Base-by-base conservation (phyloP, 2,113 vertebrate species). In the Nestor notabilis region DNA sequence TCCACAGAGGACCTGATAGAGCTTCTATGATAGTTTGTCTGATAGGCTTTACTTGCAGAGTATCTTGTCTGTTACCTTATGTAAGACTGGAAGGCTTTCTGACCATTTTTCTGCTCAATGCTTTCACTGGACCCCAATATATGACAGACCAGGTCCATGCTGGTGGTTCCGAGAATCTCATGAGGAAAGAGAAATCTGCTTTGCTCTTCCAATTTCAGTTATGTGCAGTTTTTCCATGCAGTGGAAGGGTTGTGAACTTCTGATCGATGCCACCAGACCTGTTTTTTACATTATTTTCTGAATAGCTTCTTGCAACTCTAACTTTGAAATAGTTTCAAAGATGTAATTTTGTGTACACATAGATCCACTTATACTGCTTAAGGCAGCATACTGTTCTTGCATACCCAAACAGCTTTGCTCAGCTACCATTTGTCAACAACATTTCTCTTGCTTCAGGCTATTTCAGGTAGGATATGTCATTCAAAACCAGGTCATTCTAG, bases 311-410 rank as follows among this genome's bases (percentile, higher is more conserved):
- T 63, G 46, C 71, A 81, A 7, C 43, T 90, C n/a, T 53, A 76
- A 77, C 85, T 97, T 91, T 80, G 90, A 96, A 94, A 91, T 65
- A 65, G 33, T 92, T 91, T 96, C 64, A 83, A 78, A 95, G 68
- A 52, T 64, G 50, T 37, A 80, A 72, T 80, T 96, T 92, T 89
- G 43, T 83, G 13, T 94, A 81, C 43, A 25, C 64, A 75, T 24
- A 53, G 33, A 78, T 86, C 80, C 79, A 70, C 64, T 90, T 81
- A 81, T 5, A 92, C 29, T 66, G 95, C 95, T 93, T 70, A 93
- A 88, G 96, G 92, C 92, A 80, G 49, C 35, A 8, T 58, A 90
- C 47, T 1, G 0, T 60, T 86, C 68, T 78, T 87, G 95, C 85
- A 92, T 94, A 75, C 68, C 60, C 76, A 87, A 96, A 79, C 53